A percentile compares a stretch with the other conserved stretches of the same genome.
Conservation (phyloP, 2,797 vertebrate species). For the Esox masquinongy region DNA sequence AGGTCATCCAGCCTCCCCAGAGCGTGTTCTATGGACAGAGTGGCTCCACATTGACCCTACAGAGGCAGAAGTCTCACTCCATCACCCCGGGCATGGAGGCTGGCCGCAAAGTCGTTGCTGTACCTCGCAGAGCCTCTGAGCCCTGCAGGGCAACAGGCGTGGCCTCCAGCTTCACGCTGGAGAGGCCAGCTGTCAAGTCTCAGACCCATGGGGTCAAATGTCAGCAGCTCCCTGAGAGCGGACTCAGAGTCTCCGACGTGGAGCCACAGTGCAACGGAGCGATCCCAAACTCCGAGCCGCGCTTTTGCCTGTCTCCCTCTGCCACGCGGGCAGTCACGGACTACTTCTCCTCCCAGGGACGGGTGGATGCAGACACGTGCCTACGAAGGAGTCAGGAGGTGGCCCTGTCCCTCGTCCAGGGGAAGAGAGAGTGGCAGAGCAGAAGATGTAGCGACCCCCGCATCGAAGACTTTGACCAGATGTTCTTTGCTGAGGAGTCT, state of each 20-base stretch:
- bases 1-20: conserved; percentile 57
- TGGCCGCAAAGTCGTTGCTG: conserved; percentile 40
- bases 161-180: conserved; percentile 44
- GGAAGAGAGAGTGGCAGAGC: conserved; percentile 77
- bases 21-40: conserved; percentile 75
- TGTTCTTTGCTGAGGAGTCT: conserved; percentile 83
- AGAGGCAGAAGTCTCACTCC: conserved; percentile 66
- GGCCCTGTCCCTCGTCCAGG: conserved; percentile 68
- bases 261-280: conserved; percentile 33
- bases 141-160: conserved; percentile 35
- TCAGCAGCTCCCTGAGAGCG: conserved; percentile 40
- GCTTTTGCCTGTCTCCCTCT: conserved; percentile 69
- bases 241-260: conserved; percentile 51
- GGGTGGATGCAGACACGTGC: conserved; percentile 62
- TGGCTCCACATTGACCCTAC: conserved; percentile 63
- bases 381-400: conserved; percentile 71
- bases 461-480: conserved; percentile 83
- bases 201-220: conserved; percentile 20
- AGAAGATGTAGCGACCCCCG: conserved; percentile 77
- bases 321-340: conserved; percentile 62
- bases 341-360: conserved; percentile 70
- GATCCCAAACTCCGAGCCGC: conserved; percentile 25
- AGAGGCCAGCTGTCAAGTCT: conserved; percentile 40
- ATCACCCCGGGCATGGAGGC: conserved; percentile 42
- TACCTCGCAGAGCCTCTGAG: conserved; percentile 63